phyloP scores from a whole-genome alignment of 1,140 invertebrate species.

The Drosophila dunni region DNA sequence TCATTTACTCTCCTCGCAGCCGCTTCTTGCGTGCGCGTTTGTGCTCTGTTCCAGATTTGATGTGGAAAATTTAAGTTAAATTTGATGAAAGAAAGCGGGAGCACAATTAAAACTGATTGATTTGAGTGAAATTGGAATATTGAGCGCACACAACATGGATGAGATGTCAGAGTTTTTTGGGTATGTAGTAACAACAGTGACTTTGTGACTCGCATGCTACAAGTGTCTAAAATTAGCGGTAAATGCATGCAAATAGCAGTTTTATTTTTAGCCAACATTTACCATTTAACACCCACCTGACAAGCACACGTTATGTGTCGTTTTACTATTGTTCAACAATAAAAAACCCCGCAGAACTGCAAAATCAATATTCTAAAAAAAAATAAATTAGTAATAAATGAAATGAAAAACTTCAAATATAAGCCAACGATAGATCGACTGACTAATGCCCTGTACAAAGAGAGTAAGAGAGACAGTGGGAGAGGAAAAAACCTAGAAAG shows the following conservation, averaged over 20 bases:
- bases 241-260: constrained; percentile 42
- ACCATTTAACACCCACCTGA: constrained; percentile 63
- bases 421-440: constrained; percentile 1
- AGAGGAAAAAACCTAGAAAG: not conserved
- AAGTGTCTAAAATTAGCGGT: constrained; percentile 66
- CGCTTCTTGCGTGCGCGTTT: constrained; percentile 5
- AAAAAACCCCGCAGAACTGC: constrained; percentile 22
- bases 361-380: constrained; percentile 54
- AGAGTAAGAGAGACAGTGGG: not conserved
- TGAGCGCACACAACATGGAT: constrained; percentile 26
- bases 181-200: constrained; percentile 20
- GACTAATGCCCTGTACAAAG: constrained; percentile 24
- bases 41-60: constrained; percentile 9
- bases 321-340: constrained; percentile 29
- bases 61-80: constrained; percentile 18
- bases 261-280: constrained; percentile 60
- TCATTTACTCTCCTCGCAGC: constrained; percentile 21
- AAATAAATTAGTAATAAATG: constrained; percentile 46
- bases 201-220: constrained; percentile 42
- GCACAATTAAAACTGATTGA: constrained; percentile 18
- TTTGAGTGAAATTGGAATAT: constrained; percentile 10
- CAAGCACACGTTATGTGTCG: constrained; percentile 32
- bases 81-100: constrained; percentile 12
- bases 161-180: constrained; percentile 26
- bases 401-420: constrained; percentile 6